Percentiles rank a stretch among this genome's conserved stretches.
phyloP scores from a whole-genome alignment of 2,888 invertebrate genomes.

The Nezara viridula region DNA sequence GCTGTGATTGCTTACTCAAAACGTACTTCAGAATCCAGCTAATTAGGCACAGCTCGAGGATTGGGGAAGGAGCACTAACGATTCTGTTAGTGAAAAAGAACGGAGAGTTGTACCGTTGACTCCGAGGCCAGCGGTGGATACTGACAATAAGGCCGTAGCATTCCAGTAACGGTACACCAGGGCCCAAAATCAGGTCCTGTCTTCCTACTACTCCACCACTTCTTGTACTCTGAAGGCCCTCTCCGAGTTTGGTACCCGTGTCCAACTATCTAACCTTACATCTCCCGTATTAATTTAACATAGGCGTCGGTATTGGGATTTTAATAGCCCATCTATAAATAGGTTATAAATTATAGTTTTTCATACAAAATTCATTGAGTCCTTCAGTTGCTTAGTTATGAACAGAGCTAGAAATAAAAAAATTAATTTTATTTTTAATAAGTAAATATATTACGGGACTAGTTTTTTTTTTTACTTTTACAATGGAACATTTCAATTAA shows the following conservation, averaged over 20 bases:
- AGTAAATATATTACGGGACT: no score
- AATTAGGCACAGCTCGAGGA: background rate
- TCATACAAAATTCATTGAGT: background rate
- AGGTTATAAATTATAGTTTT: background rate
- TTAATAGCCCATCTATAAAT: background rate
- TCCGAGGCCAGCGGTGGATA: background rate
- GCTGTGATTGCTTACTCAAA: background rate
- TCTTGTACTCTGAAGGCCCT: conserved; percentile 1
- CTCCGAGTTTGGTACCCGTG: background rate
- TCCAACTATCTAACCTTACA: background rate
- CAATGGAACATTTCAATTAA: no score
- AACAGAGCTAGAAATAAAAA: no score
- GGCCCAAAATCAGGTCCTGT: conserved; percentile 46
- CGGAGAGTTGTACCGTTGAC: conserved; percentile 41
- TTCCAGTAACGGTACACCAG: conserved; percentile 44
- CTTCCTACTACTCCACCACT: background rate
- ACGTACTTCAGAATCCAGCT: background rate
- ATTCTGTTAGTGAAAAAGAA: conserved; percentile 26
- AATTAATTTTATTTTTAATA: no score
- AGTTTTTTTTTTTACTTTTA: no score
- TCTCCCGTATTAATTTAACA: background rate
- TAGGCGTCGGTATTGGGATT: background rate
- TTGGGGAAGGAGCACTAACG: background rate
- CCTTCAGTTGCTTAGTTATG: background rate
- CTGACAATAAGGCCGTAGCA: conserved; percentile 48